Evolutionary conservation across 2,888 invertebrate genomes (phyloP).

Genomic region (Brenthis daphne): DNA sequence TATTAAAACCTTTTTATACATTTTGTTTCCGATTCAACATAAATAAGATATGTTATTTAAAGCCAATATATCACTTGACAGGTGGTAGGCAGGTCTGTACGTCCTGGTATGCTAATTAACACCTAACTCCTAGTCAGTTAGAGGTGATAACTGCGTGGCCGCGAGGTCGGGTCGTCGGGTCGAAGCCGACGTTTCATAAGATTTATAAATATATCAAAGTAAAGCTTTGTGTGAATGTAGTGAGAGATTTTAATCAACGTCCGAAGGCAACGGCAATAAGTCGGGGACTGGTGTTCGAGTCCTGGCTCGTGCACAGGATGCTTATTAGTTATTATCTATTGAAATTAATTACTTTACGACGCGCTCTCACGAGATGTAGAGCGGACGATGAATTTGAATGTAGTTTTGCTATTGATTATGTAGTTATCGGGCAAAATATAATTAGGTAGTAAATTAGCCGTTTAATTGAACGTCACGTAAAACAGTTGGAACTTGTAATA

Average conservation of each 20-base stretch:
- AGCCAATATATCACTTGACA: slow-evolving; percentile 82
- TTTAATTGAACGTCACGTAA: not conserved
- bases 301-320: slow-evolving; percentile 55
- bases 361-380: not conserved
- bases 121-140: slow-evolving; percentile 48
- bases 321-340: slow-evolving; percentile 26
- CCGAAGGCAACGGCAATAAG: slow-evolving; percentile 55
- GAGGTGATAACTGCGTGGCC: slow-evolving; percentile 48
- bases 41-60: slow-evolving; percentile 83
- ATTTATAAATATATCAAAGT: slow-evolving; percentile 80
- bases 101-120: slow-evolving; percentile 48
- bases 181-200: slow-evolving; percentile 69
- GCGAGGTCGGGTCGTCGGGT: slow-evolving; percentile 52
- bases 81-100: slow-evolving; percentile 71
- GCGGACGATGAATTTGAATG: not conserved
- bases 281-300: slow-evolving; percentile 53
- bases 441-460: too few relatives aligned
- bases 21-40: slow-evolving; percentile 82
- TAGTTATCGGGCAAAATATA: too few relatives aligned
- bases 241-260: slow-evolving; percentile 81
- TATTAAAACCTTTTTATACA: slow-evolving; percentile 77
- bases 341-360: not conserved
- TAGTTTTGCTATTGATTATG: not conserved
- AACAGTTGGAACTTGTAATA: not conserved
- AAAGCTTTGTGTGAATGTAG: slow-evolving; percentile 77